A percentile compares a stretch with the other conserved stretches of the same genome.
phyloP scores from a whole-genome alignment of 2,113 vertebrate species.

The Procavia capensis region DNA sequence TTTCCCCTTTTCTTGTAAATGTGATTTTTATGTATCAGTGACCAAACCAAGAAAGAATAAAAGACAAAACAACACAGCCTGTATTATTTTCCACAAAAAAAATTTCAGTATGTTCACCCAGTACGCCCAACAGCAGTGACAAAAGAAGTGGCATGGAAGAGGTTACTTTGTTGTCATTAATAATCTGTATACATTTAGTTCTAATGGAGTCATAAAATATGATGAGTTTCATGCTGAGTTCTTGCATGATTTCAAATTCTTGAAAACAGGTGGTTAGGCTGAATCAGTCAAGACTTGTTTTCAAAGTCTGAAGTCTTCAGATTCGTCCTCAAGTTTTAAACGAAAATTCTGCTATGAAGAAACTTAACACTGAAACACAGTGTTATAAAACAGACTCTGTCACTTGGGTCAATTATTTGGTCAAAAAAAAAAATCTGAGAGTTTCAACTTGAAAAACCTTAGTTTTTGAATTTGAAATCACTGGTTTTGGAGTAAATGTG shows the following conservation, averaged over 20 bases:
- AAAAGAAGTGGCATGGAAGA: background rate
- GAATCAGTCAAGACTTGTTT: background rate
- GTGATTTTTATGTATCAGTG: background rate
- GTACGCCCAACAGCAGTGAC: background rate
- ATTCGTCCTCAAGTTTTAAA: background rate
- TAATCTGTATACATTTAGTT: background rate
- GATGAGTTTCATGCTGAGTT: background rate
- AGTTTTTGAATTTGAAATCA: slow-evolving; percentile 25
- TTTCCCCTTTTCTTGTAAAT: background rate
- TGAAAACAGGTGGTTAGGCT: background rate
- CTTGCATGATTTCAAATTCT: background rate
- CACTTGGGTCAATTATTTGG: background rate
- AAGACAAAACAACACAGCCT: background rate
- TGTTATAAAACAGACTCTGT: background rate
- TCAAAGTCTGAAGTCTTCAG: background rate
- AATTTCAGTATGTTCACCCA: background rate
- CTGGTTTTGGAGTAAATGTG: background rate
- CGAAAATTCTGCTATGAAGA: background rate
- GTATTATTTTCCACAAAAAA: background rate
- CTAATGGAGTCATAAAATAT: slow-evolving; percentile 1
- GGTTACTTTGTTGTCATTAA: background rate
- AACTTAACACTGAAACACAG: background rate
- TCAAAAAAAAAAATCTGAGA: background rate
- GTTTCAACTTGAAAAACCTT: slow-evolving; percentile 13
- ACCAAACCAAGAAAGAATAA: background rate